Percentiles rank a stretch among this genome's conserved stretches.
phyloP scores from a whole-genome alignment of 2,888 invertebrate genomes.

The Temnothorax ravouxi region DNA sequence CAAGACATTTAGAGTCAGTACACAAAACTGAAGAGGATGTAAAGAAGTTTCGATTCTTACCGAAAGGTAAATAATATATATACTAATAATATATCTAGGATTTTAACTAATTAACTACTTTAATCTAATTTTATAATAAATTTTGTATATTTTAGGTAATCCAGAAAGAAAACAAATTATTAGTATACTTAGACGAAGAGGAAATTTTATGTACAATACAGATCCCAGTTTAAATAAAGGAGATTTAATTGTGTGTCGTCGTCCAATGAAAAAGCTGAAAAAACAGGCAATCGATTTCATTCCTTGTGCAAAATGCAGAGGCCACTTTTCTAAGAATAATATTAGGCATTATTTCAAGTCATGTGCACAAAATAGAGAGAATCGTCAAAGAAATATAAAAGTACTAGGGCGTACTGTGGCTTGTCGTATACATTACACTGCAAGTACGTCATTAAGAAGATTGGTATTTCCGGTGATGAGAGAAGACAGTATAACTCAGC shows the following conservation, averaged over 20 bases:
- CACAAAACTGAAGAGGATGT: constrained; percentile 1
- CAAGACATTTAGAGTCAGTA: background rate
- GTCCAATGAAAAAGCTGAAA: background rate
- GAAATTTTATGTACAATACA: constrained; percentile 6
- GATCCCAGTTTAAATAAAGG: constrained; percentile 10
- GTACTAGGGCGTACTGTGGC: constrained; percentile 32
- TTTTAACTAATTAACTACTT: background rate
- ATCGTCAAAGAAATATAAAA: constrained; percentile 24
- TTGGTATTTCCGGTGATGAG: constrained; percentile 45
- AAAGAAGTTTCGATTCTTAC: background rate
- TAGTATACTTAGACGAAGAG: background rate
- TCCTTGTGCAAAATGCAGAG: constrained; percentile 28
- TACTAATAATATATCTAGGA: background rate
- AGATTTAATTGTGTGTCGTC: constrained; percentile 15
- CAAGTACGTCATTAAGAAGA: constrained; percentile 22
- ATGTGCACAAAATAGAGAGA: background rate
- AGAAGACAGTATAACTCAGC: constrained; percentile 28
- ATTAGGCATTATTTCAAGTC: constrained; percentile 33
- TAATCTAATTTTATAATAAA: background rate
- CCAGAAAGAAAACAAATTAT: background rate
- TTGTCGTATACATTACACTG: constrained; percentile 29
- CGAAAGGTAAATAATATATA: background rate
- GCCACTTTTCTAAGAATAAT: constrained; percentile 36
- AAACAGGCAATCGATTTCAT: constrained; percentile 22
- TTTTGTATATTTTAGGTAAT: background rate